Conservation (phyloP, 2,797 vertebrate genomes). For the Mus minutoides region DNA sequence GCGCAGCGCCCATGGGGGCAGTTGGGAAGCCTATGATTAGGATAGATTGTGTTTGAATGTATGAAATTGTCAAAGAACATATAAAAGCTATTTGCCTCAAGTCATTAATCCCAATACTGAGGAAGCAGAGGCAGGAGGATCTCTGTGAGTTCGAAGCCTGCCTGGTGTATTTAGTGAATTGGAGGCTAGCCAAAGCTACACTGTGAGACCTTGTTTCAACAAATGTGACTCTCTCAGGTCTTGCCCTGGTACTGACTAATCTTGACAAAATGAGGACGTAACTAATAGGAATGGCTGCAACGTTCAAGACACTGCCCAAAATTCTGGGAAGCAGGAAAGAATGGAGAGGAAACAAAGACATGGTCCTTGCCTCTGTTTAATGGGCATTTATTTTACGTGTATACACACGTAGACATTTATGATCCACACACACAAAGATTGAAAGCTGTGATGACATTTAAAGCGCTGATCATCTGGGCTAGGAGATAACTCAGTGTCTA, state of each 20-base stretch:
- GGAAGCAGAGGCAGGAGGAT: neutral
- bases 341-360: neutral
- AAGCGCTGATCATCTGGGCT: neutral
- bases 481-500: neutral
- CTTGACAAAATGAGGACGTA: neutral
- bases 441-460: too few species aligned
- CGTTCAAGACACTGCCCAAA: neutral
- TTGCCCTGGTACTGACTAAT: neutral
- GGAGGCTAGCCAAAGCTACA: neutral
- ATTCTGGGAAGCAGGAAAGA: neutral
- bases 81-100: neutral
- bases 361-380: too few species aligned
- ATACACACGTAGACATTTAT: neutral
- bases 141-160: neutral
- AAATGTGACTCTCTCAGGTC: neutral
- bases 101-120: neutral
- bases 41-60: neutral
- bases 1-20: too few species aligned
- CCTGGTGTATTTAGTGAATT: neutral
- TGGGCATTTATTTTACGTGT: neutral
- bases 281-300: slow-evolving; percentile 28
- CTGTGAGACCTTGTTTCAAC: neutral
- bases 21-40: neutral
- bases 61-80: neutral
- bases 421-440: neutral